A percentile compares a stretch with the other conserved stretches of the same genome.
Conservation (phyloP, 2,888 invertebrate genomes). For the Beris morrisii region DNA sequence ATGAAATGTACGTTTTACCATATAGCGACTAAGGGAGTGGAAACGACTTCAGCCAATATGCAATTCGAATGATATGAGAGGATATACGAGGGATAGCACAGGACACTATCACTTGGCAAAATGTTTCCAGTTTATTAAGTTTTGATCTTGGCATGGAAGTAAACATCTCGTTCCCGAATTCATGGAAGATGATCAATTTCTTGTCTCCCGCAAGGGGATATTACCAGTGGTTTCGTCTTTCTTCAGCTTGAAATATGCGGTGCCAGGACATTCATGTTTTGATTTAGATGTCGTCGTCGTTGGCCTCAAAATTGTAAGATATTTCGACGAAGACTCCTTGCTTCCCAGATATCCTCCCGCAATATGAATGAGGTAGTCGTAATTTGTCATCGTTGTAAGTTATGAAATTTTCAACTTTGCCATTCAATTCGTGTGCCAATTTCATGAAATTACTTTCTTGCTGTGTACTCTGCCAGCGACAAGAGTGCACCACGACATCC, state of each 20-base stretch:
- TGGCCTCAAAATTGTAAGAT: conserved; percentile 16
- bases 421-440: conserved; percentile 30
- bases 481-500: conserved; percentile 10
- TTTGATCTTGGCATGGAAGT: conserved; percentile 31
- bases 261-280: conserved; percentile 31
- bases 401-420: conserved; percentile 32
- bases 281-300: conserved; percentile 26
- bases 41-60: conserved; percentile 19
- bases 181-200: conserved; percentile 16
- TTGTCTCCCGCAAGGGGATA: conserved; percentile 1
- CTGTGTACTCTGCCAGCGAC: not conserved
- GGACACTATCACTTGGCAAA: conserved; percentile 27
- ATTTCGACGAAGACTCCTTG: conserved; percentile 12
- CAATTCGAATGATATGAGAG: conserved; percentile 12
- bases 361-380: conserved; percentile 8
- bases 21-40: conserved; percentile 4
- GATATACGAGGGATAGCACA: not conserved
- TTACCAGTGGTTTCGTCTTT: conserved; percentile 5
- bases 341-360: not conserved
- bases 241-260: conserved; percentile 16
- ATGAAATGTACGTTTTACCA: conserved; percentile 8
- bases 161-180: conserved; percentile 31
- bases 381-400: conserved; percentile 24
- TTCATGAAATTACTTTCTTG: conserved; percentile 24
- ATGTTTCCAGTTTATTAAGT: conserved; percentile 37